Evolutionary conservation across 2,888 invertebrate genomes (phyloP).

Genomic region (Camptogramma bilineatum): DNA sequence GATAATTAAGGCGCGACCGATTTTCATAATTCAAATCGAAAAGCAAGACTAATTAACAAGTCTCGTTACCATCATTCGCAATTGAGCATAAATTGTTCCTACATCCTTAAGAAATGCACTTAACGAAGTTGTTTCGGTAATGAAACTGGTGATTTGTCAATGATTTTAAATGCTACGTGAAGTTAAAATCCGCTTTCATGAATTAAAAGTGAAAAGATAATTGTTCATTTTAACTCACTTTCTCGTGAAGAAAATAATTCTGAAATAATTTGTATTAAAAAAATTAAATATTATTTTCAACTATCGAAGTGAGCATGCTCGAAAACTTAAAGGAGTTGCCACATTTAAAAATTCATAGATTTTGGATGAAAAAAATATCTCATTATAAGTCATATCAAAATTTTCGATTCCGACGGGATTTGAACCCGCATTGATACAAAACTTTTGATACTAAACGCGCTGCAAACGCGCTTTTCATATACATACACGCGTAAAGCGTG

Average conservation of each 20-base stretch:
- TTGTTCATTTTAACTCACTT: not conserved
- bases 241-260: not conserved
- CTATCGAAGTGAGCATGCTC: no score
- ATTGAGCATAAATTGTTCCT: constrained; percentile 17
- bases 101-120: constrained; percentile 16
- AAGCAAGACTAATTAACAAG: constrained; percentile 38
- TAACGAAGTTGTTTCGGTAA: constrained; percentile 10
- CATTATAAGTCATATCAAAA: no score
- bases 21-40: constrained; percentile 33
- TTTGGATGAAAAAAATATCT: no score
- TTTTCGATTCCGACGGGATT: no score
- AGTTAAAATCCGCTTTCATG: constrained; percentile 20
- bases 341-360: no score
- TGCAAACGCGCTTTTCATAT: no score
- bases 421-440: no score
- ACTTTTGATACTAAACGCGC: no score
- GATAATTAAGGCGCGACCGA: constrained; percentile 24
- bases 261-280: not conserved
- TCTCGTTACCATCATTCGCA: constrained; percentile 25
- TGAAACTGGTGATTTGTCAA: constrained; percentile 19
- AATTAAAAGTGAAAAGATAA: constrained; percentile 20
- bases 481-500: no score
- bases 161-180: constrained; percentile 15
- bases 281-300: no score
- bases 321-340: no score